Evolutionary conservation across 2,797 vertebrate genomes (phyloP), one percentile per base, ranked within the genome.

Genomic region (Myoxocephalus aenaeus): DNA sequence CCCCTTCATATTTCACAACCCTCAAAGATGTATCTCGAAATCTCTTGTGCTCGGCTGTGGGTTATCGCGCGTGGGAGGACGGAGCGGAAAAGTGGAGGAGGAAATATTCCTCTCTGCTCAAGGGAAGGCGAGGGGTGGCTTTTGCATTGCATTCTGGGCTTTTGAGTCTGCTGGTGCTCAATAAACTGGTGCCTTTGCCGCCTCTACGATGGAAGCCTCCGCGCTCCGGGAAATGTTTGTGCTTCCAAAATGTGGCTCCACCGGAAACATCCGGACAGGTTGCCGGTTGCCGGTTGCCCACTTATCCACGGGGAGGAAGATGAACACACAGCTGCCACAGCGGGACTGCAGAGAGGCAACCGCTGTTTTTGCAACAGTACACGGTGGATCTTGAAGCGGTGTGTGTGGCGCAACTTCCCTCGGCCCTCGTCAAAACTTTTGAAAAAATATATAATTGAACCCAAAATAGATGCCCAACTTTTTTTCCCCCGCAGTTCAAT

Each of bases 31-130:
- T 15, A 44, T 62, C 61, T 67, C 20, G 29, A 69, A 2, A 9
- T 65, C 20, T 32, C 57, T 72, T 2, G 68, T 38, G 63, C 59
- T 82, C n/a, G 34, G 75, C 69, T 46, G 64, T 51, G 68, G 65
- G 74, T 83, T 72, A 25, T 32, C 0, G 48, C 0, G 48, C 14
- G 77, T 88, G 79, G 82, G 84, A 40, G 65, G 81, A 67, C 42
- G 34, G 68, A 73, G 71, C 71, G 68, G 40, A 68, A 13, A 34
- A 77, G 65, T 65, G 87, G 87, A 77, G 79, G 72, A 87, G 65
- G 68, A 84, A 44, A 80, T 57, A 69, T 59, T 63, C 63, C 57
- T 65, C 57, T 17, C 14, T 13, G 29, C 76, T 79, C 9, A 51
- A 59, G 73, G 61, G 67, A 59, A 79, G 67, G 74, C 77, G 75